Percentiles rank a stretch among this genome's conserved stretches.
Conservation (phyloP, 2,888 invertebrate genomes). For the Dione vanillae region DNA sequence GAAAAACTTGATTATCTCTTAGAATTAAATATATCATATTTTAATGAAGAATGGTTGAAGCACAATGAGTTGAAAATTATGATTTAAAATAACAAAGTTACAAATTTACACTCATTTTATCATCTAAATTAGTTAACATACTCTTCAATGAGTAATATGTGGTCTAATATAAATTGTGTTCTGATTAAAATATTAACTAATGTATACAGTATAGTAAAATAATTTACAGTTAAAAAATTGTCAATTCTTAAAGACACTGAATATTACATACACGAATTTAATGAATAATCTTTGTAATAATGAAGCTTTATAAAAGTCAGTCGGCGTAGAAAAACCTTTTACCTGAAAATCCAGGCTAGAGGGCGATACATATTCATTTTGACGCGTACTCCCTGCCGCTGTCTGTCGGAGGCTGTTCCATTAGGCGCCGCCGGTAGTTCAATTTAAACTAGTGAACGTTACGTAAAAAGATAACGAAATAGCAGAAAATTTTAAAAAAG, state of each 20-base stretch:
- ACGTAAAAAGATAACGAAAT: conserved; percentile 35
- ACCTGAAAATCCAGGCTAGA: conserved; percentile 39
- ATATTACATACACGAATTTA: background rate
- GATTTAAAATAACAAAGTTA: conserved; percentile 8
- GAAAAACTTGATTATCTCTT: too few relatives aligned
- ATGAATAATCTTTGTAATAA: conserved; percentile 7
- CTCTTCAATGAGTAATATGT: conserved; percentile 27
- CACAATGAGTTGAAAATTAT: conserved; percentile 1
- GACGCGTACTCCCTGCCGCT: conserved; percentile 35
- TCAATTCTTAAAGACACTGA: background rate
- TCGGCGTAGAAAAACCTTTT: conserved; percentile 24
- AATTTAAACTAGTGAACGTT: conserved; percentile 38
- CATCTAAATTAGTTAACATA: conserved; percentile 15
- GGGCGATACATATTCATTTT: conserved; percentile 42
- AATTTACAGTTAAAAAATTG: too few relatives aligned
- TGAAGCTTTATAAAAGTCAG: conserved; percentile 6
- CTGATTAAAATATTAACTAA: background rate
- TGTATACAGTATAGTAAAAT: background rate
- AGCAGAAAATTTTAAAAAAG: conserved; percentile 26
- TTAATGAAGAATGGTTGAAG: background rate
- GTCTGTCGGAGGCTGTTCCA: conserved; percentile 39
- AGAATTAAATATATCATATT: background rate
- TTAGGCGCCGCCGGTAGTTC: conserved; percentile 38
- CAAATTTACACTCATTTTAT: conserved; percentile 15
- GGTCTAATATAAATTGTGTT: conserved; percentile 27